These are phyloP conservation scores for Isichthys henryi DNA, from an alignment of 2,113 vertebrate species.

Conservation along the genomic window DNA sequence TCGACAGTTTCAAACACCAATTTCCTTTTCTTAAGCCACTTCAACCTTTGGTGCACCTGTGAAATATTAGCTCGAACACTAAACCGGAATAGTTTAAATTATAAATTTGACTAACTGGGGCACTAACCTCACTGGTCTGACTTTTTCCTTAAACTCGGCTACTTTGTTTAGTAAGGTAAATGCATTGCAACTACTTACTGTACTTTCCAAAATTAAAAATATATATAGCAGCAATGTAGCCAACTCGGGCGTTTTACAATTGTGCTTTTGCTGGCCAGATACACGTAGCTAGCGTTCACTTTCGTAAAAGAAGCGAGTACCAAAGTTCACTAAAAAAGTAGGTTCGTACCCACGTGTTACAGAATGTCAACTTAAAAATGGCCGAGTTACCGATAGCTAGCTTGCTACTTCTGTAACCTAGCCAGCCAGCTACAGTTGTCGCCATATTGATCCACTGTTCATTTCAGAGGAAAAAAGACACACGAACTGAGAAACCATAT, in stretches of 20 bases:
- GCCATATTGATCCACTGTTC: constrained; percentile 2
- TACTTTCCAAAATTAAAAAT: not conserved
- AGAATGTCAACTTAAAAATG: constrained; percentile 15
- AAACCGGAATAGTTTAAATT: too few relatives aligned
- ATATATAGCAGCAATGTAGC: not conserved
- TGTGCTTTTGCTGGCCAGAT: not conserved
- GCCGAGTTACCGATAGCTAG: constrained; percentile 12
- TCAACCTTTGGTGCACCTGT: not conserved
- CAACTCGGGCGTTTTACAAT: not conserved
- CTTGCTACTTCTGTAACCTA: not conserved
- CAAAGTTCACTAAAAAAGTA: not conserved
- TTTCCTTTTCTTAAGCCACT: constrained; percentile 11
- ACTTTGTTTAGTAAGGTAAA: not conserved
- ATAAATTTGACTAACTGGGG: not conserved
- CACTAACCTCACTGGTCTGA: not conserved
- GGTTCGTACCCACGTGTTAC: constrained; percentile 12
- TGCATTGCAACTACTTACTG: too few relatives aligned
- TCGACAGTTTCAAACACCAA: constrained; percentile 59
- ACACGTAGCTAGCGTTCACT: not conserved
- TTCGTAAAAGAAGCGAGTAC: not conserved
- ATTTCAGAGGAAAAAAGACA: not conserved
- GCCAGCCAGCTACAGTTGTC: constrained; percentile 17
- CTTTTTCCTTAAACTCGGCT: not conserved
- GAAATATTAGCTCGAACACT: not conserved
- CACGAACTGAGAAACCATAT: not conserved